Evolutionary conservation across 2,888 invertebrate genomes (phyloP), one percentile per base, ranked within the genome.

Genomic region (Lamellibrachia satsuma): DNA sequence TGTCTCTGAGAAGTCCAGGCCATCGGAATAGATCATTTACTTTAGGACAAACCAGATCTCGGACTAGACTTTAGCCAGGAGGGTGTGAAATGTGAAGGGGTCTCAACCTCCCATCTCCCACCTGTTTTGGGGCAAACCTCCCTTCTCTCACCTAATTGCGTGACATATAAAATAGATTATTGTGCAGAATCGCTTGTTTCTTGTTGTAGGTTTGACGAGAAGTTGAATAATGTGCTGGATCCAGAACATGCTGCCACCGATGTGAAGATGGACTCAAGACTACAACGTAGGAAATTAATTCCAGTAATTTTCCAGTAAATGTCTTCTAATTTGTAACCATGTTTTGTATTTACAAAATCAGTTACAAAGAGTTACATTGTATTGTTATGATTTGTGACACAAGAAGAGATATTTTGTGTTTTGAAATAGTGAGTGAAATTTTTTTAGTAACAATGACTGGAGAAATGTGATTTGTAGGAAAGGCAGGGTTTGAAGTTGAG

Each of bases 241-340:
- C 94, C 95, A 90, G 94, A 94, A 51, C 94, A 95, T 94, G 94
- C 95, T 6, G 94, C 95, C 3, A 93, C 94, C 55, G 95, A 95
- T 93, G 94, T 95, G 91, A 95, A 94, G 92, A 95, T 95, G 95
- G 95, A 96, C 90, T 95, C 95, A 7, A 94, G 95, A 92, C 94
- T 96, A 92, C 95, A 95, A 92, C 94, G 96, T 95, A 93, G 94
- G 95, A 75, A 22, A 75, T 75, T 75, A 75, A 75, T 75, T 75
- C 75, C 75, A 22, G 22, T 93, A 39, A 92, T 57, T 51, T 60
- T 57, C 27, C 0, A 55, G 55, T 39, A 92, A 51, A 51, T 60
- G 57, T 52, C 0, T 75, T 75, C 75, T 75, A 15, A 22, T 15
- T 75, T 22, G 22, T 75, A 22, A 75, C 75, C 22, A 75, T 75